These are phyloP conservation scores for Cyrtonyx montezumae DNA, from an alignment of 2,113 vertebrate species.

Conservation along the genomic window DNA sequence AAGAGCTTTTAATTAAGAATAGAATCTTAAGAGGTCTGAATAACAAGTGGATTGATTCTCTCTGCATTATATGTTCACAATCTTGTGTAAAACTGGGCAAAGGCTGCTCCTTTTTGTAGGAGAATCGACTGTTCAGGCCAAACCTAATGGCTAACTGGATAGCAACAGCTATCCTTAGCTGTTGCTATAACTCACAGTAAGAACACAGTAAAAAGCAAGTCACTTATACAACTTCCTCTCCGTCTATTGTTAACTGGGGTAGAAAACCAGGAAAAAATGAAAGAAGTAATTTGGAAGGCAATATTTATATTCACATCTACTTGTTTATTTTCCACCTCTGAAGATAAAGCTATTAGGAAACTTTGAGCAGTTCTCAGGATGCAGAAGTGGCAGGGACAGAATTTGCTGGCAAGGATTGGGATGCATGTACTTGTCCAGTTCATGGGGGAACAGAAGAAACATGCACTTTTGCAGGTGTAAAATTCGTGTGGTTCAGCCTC, in stretches of 20 bases:
- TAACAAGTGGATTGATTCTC: neutral
- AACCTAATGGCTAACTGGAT: neutral
- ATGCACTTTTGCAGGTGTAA: neutral
- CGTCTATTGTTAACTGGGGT: neutral
- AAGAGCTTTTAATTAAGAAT: neutral
- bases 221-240: neutral
- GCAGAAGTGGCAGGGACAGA: neutral
- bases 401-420: neutral
- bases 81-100: neutral
- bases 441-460: neutral
- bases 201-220: neutral
- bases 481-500: neutral
- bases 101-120: neutral
- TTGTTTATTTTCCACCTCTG: neutral
- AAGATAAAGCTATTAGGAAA: neutral
- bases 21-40: neutral
- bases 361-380: neutral
- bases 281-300: neutral
- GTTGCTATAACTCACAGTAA: neutral
- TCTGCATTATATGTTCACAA: neutral
- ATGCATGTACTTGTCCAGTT: rapidly evolving
- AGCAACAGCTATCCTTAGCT: no score
- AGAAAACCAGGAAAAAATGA: neutral
- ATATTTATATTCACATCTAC: neutral
- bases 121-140: neutral